Percentiles rank a stretch among this genome's conserved stretches.
Evolutionary conservation across 1,140 invertebrate genomes (phyloP).

Genomic region (Bicyclus anynana): DNA sequence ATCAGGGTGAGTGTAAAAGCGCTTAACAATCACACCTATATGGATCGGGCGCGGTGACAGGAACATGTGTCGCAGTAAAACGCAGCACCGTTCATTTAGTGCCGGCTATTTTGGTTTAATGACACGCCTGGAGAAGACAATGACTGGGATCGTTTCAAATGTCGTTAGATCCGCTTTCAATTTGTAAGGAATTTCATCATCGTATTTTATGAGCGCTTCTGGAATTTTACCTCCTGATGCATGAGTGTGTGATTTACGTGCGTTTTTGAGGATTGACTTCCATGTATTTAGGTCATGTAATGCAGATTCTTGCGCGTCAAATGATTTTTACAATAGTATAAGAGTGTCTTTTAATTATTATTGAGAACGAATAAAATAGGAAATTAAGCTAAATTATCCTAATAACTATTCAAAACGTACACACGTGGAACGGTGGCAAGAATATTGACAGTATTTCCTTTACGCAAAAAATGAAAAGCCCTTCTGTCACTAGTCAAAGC

Average conservation of each 20-base stretch:
- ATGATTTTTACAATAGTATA: too few relatives aligned
- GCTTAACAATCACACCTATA: conserved; percentile 25
- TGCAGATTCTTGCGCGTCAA: too few relatives aligned
- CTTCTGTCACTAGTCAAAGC: too few relatives aligned
- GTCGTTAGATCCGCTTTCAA: conserved; percentile 22
- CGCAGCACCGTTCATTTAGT: conserved; percentile 38
- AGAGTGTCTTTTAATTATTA: too few relatives aligned
- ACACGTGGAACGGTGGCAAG: too few relatives aligned
- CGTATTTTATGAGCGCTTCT: conserved; percentile 10
- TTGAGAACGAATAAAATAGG: too few relatives aligned
- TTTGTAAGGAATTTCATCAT: conserved; percentile 12
- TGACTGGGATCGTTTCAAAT: conserved; percentile 27
- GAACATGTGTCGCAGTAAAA: conserved; percentile 57
- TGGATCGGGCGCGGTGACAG: conserved; percentile 39
- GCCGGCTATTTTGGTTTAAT: conserved; percentile 63
- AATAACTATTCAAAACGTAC: too few relatives aligned
- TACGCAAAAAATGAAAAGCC: too few relatives aligned
- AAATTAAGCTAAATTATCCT: too few relatives aligned
- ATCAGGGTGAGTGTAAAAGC: conserved; percentile 8
- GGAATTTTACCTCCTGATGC: background rate
- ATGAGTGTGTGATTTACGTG: background rate
- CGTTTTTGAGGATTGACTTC: background rate
- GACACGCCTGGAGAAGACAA: conserved; percentile 56
- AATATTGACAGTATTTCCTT: too few relatives aligned
- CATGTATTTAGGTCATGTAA: too few relatives aligned